Percentiles rank a stretch among this genome's conserved stretches.
These are phyloP conservation scores for Agrilus mali DNA, from an alignment of 2,888 invertebrate species.

Conservation along the genomic window DNA sequence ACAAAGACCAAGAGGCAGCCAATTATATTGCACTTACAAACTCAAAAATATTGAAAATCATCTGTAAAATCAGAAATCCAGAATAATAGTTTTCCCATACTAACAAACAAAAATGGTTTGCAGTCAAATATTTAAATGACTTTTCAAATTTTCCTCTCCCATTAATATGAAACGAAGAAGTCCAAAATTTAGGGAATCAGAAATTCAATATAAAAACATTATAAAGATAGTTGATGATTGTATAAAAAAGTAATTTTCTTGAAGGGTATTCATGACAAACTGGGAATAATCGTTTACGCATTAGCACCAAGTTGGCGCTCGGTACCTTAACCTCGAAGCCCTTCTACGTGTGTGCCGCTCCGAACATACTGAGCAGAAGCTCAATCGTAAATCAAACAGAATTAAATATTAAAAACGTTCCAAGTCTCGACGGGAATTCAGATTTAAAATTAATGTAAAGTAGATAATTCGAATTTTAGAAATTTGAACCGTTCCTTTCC, in stretches of 20 bases:
- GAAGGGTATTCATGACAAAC: conserved; percentile 34
- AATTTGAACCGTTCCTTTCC: conserved; percentile 35
- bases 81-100: no score
- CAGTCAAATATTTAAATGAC: no score
- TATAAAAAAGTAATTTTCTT: conserved; percentile 37
- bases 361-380: conserved; percentile 27
- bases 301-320: conserved; percentile 34
- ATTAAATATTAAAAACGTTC: conserved; percentile 39
- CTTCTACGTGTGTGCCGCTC: conserved; percentile 17
- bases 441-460: conserved; percentile 39
- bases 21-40: no score
- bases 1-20: no score
- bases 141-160: no score
- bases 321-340: conserved; percentile 25
- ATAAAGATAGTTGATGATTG: conserved; percentile 19
- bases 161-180: no score
- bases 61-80: no score
- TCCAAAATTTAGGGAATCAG: no score
- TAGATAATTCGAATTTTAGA: conserved; percentile 38
- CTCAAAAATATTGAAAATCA: no score
- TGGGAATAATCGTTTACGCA: conserved; percentile 32
- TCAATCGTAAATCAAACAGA: conserved; percentile 38
- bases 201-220: no score
- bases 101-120: no score
- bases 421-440: conserved; percentile 32